These are phyloP conservation scores for Isichthys henryi DNA, from an alignment of 2,113 vertebrate genomes.

Conservation along the genomic window DNA sequence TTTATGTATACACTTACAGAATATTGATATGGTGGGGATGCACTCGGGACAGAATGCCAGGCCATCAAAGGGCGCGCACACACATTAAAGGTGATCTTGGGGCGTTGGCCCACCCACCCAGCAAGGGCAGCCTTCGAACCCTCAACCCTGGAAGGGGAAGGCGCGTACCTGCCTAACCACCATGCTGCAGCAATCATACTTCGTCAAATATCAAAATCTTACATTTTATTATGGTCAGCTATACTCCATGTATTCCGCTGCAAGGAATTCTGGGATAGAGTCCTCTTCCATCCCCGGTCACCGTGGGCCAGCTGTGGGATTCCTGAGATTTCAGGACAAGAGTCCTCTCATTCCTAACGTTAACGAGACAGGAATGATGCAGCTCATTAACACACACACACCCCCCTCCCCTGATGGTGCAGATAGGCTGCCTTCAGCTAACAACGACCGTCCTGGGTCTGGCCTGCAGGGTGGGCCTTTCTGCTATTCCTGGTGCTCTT, in stretches of 20 bases:
- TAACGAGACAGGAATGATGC: constrained; percentile 11
- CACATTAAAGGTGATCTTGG: background rate
- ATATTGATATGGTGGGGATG: background rate
- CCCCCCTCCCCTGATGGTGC: background rate
- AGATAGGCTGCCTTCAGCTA: background rate
- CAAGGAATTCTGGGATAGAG: background rate
- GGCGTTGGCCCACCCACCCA: background rate
- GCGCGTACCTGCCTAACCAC: background rate
- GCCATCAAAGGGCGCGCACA: background rate
- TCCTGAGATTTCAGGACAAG: background rate
- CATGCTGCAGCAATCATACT: background rate
- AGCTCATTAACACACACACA: background rate
- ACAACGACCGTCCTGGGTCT: background rate
- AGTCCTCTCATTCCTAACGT: background rate
- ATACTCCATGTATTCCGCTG: background rate
- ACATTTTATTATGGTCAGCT: background rate
- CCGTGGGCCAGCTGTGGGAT: background rate
- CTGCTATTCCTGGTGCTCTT: constrained; percentile 2
- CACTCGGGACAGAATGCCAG: background rate
- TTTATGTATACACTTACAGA: background rate
- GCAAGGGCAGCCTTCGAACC: background rate
- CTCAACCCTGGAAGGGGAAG: background rate
- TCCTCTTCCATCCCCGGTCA: background rate
- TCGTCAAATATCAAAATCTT: background rate
- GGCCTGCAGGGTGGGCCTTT: background rate